phyloP scores from a whole-genome alignment of 2,797 vertebrate genomes.

The Macrochelys suwanniensis region DNA sequence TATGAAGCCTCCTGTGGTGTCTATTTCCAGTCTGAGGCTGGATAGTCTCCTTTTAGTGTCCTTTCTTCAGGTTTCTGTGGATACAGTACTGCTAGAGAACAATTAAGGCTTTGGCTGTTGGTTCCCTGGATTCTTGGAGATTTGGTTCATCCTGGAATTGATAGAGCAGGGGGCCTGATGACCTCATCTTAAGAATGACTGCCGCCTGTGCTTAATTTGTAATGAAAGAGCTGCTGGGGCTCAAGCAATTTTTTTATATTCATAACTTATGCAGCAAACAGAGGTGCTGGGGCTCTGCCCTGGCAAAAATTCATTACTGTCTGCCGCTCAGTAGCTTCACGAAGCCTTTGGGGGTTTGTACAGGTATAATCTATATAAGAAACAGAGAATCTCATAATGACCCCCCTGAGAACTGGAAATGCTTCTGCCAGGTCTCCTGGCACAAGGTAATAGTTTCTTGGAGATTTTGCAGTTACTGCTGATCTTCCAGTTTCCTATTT shows the following conservation, averaged over 20 bases:
- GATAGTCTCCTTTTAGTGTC: background rate
- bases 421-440: background rate
- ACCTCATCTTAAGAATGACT: background rate
- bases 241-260: too few relatives aligned
- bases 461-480: background rate
- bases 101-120: background rate
- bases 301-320: too few relatives aligned
- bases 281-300: too few relatives aligned
- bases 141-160: background rate
- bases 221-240: too few relatives aligned
- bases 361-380: background rate
- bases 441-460: background rate
- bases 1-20: background rate
- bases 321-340: background rate
- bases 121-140: background rate
- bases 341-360: background rate
- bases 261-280: too few relatives aligned
- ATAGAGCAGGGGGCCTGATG: background rate
- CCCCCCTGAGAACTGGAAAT: background rate
- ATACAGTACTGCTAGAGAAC: background rate
- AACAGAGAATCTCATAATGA: background rate
- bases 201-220: too few relatives aligned
- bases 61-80: background rate
- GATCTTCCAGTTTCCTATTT: background rate
- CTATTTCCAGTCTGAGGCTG: background rate